Evolutionary conservation across 2,888 invertebrate species (phyloP).

Genomic region (Caenorhabditis panamensis): DNA sequence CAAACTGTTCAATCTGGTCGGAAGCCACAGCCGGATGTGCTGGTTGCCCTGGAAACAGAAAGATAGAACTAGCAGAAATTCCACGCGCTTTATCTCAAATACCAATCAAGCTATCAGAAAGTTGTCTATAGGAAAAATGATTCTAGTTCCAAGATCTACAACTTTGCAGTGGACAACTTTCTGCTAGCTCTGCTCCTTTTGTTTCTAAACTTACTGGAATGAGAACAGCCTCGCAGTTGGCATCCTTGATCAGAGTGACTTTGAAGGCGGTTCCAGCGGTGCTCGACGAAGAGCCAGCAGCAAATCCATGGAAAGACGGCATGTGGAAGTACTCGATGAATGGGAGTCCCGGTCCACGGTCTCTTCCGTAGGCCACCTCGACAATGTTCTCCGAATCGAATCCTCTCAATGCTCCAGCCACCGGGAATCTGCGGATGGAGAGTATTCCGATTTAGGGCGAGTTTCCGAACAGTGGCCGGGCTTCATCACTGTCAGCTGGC

Average conservation of each 20-base stretch:
- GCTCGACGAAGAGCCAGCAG: too few species aligned
- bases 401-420: background rate
- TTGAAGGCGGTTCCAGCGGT: background rate
- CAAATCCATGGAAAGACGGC: slow-evolving; percentile 7
- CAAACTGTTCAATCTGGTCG: too few species aligned
- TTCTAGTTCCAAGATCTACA: background rate
- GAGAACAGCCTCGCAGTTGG: slow-evolving; percentile 19
- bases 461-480: slow-evolving; percentile 37
- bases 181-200: background rate
- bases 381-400: background rate
- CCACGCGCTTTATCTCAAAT: background rate
- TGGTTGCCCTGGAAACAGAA: too few species aligned
- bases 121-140: background rate
- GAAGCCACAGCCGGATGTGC: too few species aligned
- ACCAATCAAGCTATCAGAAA: background rate
- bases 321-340: slow-evolving; percentile 40
- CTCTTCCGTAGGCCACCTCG: slow-evolving; percentile 32
- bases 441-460: slow-evolving; percentile 6
- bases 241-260: slow-evolving; percentile 34
- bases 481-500: slow-evolving; percentile 29
- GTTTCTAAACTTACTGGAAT: slow-evolving; percentile 1
- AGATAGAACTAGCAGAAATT: too few species aligned
- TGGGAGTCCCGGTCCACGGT: slow-evolving; percentile 5
- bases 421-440: slow-evolving; percentile 2
- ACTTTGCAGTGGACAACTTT: background rate